Evolutionary conservation across 2,888 invertebrate genomes (phyloP), one percentile per base, ranked within the genome.

Genomic region (Unio pictorum): DNA sequence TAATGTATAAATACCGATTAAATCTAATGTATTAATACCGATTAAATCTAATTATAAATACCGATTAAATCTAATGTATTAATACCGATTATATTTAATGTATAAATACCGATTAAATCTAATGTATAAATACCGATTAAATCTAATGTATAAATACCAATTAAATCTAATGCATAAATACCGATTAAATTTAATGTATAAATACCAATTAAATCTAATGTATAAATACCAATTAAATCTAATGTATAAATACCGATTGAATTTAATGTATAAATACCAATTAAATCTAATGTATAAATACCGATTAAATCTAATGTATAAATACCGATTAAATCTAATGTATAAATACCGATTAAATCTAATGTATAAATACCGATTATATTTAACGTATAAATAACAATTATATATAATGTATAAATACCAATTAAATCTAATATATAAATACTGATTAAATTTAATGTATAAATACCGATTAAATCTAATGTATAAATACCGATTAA

Each of bases 301-400:
- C 2, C 2, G 11, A 3, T 45, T 15, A 45, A 45, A 45, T 45
- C 45, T 45, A 15, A 11, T 15, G 15, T 45, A 45, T 45, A 26
- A 69, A 56, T 71, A 81, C 78, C 80, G 76, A 80, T 79, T 5
- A 79, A 23, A 23, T 23, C 23, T 23, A 15, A 11, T 15, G 15
- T 45, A 45, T 45, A n/a, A 69, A 56, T 71, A 81, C 79, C 80
- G 78, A 80, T 79, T 5, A 79, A 23, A 23, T 23, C 0, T 23
- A 15, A 11, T 15, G 15, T 45, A 45, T 45, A 26, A 69, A 56
- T 71, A 81, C 79, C 80, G 78, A 80, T 79, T 5, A 79, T 0
- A 23, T 23, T 0, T 23, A 15, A 11, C 3, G 15, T 45, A 45
- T 45, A 26, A 69, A 56, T 71, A 81, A 78, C 80, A 76, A 80